phyloP scores from a whole-genome alignment of 2,888 invertebrate species.

The Volucella zonaria region DNA sequence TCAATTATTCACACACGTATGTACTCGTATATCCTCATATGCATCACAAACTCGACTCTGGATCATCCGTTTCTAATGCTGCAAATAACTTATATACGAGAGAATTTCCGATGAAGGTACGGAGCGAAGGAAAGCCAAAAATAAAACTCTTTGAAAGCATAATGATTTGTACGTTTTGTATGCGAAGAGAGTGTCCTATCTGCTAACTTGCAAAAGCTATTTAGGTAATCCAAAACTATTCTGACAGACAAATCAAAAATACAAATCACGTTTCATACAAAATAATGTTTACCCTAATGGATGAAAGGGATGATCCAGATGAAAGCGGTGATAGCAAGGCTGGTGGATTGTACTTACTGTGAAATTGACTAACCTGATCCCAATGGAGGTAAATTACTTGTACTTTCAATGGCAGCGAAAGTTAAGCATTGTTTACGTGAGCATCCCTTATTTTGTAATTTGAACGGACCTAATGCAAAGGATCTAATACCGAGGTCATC shows the following conservation, averaged over 20 bases:
- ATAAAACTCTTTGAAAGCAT: conserved; percentile 60
- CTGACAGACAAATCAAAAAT: conserved; percentile 64
- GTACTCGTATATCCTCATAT: conserved; percentile 52
- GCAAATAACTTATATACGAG: conserved; percentile 58
- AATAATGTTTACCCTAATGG: conserved; percentile 65
- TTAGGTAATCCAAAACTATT: conserved; percentile 63
- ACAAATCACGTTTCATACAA: conserved; percentile 68
- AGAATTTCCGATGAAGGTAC: neutral
- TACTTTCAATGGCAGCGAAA: neutral
- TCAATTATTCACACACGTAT: conserved; percentile 61
- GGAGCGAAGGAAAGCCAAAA: conserved; percentile 10
- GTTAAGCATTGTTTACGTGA: conserved; percentile 41
- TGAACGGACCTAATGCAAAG: neutral
- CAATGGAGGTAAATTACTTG: neutral
- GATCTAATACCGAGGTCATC: neutral
- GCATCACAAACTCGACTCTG: conserved; percentile 58
- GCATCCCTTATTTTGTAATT: conserved; percentile 39
- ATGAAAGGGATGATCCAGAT: conserved; percentile 2
- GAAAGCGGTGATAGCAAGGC: neutral
- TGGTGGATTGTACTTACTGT: neutral
- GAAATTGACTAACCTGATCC: conserved; percentile 15
- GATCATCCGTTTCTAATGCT: conserved; percentile 53
- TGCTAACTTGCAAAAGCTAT: conserved; percentile 60
- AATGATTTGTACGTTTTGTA: conserved; percentile 68
- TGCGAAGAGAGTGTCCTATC: conserved; percentile 45